Evolutionary conservation across 2,113 vertebrate genomes (phyloP), one percentile per base, ranked within the genome.

Genomic region (Salminus brasiliensis): DNA sequence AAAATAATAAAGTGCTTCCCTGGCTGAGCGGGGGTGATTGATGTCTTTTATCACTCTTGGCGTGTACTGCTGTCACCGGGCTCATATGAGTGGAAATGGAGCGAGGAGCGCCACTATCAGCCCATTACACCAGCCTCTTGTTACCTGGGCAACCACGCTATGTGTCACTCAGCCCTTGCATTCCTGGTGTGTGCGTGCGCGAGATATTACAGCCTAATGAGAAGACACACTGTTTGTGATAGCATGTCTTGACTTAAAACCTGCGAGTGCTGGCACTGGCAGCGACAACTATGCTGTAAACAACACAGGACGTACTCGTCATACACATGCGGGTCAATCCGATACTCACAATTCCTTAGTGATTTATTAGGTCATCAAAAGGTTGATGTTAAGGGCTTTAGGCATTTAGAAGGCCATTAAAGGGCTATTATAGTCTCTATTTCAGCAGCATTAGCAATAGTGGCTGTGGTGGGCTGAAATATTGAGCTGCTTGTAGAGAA

Each of bases 1-100:
- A 71, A 70, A 78, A 78, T 78, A 78, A 78, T 78, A 70, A 59
- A 78, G 52, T 69, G 55, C 39, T 60, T 59, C 39, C 66, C 6
- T 27, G 76, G 47, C 23, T 78, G 55, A 81, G 34, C 53, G 34
- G 41, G 1, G 15, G 47, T 81, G 74, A 77, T 72, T 71, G 67
- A 77, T 81, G 80, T 34, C 43, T 72, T 82, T 77, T 72, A 78
- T 73, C 74, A 73, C n/a, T 30, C 25, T 69, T 74, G 63, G 55
- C 53, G 18, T 11, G 74, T 73, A 15, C 69, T 45, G 49, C 74
- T 63, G 55, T 71, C 59, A 63, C 59, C 34, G 29, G 57, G 57
- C 18, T 41, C 74, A 66, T 65, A 75, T 66, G 49, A 76, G 49
- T 76, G 74, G 43, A 81, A 81, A 71, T 36, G 23, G 47, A 45